Base-by-base conservation (phyloP, 2,797 vertebrate genomes). In the Myotis myotis region DNA sequence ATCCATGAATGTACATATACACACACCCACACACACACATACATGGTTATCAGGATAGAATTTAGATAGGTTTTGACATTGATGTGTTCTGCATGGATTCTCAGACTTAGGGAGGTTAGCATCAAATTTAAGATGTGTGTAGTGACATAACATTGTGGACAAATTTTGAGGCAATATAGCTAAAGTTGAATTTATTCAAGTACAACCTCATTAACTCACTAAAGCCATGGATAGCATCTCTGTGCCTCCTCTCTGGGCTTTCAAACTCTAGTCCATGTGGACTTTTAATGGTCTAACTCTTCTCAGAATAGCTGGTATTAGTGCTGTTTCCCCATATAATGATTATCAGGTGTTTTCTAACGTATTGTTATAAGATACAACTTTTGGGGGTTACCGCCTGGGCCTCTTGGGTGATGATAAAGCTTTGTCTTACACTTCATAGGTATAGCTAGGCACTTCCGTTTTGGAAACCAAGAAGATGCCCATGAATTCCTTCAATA, bases 401-500 rank as follows among this genome's bases (percentile, higher is more conserved):
- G 28, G 30, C 23, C 9, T 30, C 1, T 80, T 57, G 10, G 33
- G 10, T 91, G 55, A 60, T 87, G 87, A 92, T 76, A 53, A 93
- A 36, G 6, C 41, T 22, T 38, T 78, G 79, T 89, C 93, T 93
- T 93, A 28, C 66, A 16, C 96, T 95, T 91, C 38, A 51, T 91
- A 99, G 99, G 99, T 94, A 99, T 99, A 98, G 99, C 99, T 94
- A 99, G 99, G 97, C 99, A 99, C 98, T 99, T 99, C 96, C 99
- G 99, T 96, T 99, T 99, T 95, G 99, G 99, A 93, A 99, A 99
- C 97, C 99, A 99, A 96, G 99, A 99, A 97, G 99, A 99, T 89
- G 99, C 99, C 4, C 99, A 99, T 47, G 99, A 99, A 97, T 99
- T 99, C 96, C 98, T 99, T 96, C 98, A 99, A 44, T 99, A 99